Evolutionary conservation across 2,797 vertebrate genomes (phyloP).

Genomic region (Euthynnus affinis): DNA sequence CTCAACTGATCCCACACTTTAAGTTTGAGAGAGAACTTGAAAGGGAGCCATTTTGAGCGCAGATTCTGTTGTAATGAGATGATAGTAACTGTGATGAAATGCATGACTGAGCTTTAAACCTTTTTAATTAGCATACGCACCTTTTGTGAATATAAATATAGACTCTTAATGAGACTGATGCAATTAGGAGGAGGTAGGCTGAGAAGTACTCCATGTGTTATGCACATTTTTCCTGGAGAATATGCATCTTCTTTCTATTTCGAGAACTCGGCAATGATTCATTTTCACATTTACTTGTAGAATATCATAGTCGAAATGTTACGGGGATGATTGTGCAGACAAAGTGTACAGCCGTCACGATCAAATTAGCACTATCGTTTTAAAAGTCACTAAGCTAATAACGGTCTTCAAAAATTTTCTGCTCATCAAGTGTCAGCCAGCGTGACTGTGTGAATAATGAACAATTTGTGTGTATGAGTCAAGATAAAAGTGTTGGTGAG

Average conservation of each 20-base stretch:
- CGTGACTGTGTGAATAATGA: conserved; percentile 14
- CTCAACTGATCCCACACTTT: conserved; percentile 48
- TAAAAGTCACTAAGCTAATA: conserved; percentile 10
- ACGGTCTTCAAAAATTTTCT: background rate
- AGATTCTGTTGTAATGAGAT: conserved; percentile 61
- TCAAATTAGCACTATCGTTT: conserved; percentile 2
- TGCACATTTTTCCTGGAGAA: conserved; percentile 19
- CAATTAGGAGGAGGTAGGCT: conserved; percentile 46
- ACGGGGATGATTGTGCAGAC: background rate
- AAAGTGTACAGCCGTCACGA: background rate
- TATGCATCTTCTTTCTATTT: conserved; percentile 37
- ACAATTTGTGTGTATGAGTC: background rate
- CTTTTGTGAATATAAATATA: conserved; percentile 61
- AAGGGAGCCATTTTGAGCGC: conserved; percentile 50
- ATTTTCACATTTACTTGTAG: conserved; percentile 33
- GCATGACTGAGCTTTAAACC: conserved; percentile 53
- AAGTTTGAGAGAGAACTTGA: conserved; percentile 63
- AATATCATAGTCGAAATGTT: conserved; percentile 1
- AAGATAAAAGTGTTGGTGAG: background rate
- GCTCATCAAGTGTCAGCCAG: background rate
- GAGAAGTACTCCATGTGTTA: conserved; percentile 33
- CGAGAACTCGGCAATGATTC: conserved; percentile 6
- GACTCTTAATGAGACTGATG: conserved; percentile 63
- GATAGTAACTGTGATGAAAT: conserved; percentile 62
- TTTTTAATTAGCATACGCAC: conserved; percentile 64